Evolutionary conservation across 2,797 vertebrate species (phyloP).

Genomic region (Cheracebus regulus): DNA sequence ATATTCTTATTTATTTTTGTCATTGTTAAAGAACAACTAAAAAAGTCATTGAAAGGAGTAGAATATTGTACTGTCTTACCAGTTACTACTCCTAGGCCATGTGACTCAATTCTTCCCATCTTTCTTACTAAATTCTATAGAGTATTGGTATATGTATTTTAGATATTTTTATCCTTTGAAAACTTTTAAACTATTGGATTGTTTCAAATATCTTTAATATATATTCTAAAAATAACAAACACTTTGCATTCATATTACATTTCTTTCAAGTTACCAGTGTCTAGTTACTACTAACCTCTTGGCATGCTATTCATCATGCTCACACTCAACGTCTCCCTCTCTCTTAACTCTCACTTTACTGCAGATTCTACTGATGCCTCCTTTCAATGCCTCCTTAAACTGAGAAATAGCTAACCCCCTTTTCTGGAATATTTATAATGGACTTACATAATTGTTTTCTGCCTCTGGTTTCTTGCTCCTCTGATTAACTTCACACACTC

Average conservation of each 20-base stretch:
- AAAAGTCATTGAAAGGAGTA: not conserved
- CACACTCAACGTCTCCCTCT: not conserved
- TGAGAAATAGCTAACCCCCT: not conserved
- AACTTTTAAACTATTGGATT: not conserved
- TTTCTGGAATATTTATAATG: not conserved
- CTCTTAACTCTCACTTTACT: not conserved
- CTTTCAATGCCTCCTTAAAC: not conserved
- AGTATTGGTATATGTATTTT: not conserved
- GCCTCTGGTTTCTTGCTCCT: not conserved
- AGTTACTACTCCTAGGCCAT: not conserved
- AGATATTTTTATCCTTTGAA: not conserved
- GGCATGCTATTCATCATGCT: not conserved
- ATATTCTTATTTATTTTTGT: not conserved
- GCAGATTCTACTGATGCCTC: not conserved
- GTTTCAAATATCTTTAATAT: not conserved
- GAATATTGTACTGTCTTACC: not conserved
- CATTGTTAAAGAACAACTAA: not conserved
- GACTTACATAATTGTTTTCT: not conserved
- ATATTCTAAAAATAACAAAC: not conserved
- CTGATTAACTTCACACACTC: not conserved
- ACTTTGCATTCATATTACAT: not conserved
- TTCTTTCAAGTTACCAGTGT: not conserved
- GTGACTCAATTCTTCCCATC: not conserved
- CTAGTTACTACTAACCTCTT: not conserved
- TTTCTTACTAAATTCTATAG: not conserved